These are phyloP conservation scores for Calephelis nemesis DNA, from an alignment of 1,140 invertebrate species.

Conservation along the genomic window DNA sequence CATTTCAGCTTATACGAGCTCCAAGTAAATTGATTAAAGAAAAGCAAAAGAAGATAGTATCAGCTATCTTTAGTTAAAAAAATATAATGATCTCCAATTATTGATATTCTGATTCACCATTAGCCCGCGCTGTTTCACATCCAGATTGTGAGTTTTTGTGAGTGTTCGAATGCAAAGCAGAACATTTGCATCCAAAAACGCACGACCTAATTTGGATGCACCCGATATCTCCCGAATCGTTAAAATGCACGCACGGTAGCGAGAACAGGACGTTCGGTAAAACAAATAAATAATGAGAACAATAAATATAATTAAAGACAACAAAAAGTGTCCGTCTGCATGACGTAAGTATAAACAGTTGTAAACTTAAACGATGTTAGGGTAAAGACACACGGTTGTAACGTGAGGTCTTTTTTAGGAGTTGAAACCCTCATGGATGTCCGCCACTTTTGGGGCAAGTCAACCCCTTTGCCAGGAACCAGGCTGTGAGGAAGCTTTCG, in stretches of 20 bases:
- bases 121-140: slow-evolving; percentile 32
- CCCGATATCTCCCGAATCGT: slow-evolving; percentile 65
- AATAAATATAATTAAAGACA: slow-evolving; percentile 78
- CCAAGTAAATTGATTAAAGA: too few species aligned
- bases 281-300: slow-evolving; percentile 69
- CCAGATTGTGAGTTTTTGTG: slow-evolving; percentile 53
- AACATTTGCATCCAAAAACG: slow-evolving; percentile 66
- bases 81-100: neutral
- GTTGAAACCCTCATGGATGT: too few species aligned
- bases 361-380: slow-evolving; percentile 39
- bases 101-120: slow-evolving; percentile 13
- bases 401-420: neutral
- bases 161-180: slow-evolving; percentile 55
- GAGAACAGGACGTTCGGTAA: slow-evolving; percentile 37
- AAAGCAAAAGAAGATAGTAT: too few species aligned
- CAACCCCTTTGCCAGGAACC: too few species aligned
- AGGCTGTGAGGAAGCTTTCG: too few species aligned
- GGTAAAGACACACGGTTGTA: neutral
- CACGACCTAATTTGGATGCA: slow-evolving; percentile 72
- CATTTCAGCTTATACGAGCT: too few species aligned
- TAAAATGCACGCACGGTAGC: slow-evolving; percentile 72
- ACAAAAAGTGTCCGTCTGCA: slow-evolving; percentile 68
- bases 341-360: slow-evolving; percentile 46
- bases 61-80: neutral
- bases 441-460: too few species aligned